Evolutionary conservation across 1,140 invertebrate species (phyloP).

Genomic region (Lepidotrigona ventralis): DNA sequence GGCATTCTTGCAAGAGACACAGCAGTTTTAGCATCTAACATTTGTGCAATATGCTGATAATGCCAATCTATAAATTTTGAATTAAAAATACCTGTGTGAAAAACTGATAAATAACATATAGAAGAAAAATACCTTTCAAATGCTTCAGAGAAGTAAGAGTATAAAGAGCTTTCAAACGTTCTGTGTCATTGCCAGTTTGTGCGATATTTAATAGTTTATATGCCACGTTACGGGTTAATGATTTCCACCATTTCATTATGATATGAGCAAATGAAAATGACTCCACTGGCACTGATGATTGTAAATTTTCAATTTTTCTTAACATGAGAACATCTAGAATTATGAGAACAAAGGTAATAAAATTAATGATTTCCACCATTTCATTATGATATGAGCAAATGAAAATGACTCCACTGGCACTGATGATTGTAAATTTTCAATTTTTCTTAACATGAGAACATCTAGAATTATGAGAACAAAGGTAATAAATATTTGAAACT

Average conservation of each 20-base stretch:
- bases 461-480: slow-evolving; percentile 59
- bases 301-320: slow-evolving; percentile 62
- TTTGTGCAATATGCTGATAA: slow-evolving; percentile 84
- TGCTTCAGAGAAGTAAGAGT: slow-evolving; percentile 70
- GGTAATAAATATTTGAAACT: background rate
- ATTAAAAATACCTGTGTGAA: background rate
- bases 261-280: slow-evolving; percentile 60
- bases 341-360: background rate
- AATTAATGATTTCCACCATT: slow-evolving; percentile 75
- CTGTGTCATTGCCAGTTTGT: slow-evolving; percentile 63
- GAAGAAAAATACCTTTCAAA: slow-evolving; percentile 72
- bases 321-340: slow-evolving; percentile 71
- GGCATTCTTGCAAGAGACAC: slow-evolving; percentile 82
- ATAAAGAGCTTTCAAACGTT: slow-evolving; percentile 70
- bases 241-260: slow-evolving; percentile 74
- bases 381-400: slow-evolving; percentile 63
- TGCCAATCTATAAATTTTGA: slow-evolving; percentile 81
- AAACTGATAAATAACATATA: background rate
- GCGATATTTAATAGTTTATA: slow-evolving; percentile 71
- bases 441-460: slow-evolving; percentile 66
- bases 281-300: slow-evolving; percentile 56
- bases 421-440: slow-evolving; percentile 65
- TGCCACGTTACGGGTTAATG: slow-evolving; percentile 66
- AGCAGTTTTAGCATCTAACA: slow-evolving; percentile 84
- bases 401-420: slow-evolving; percentile 52